Evolutionary conservation across 2,113 vertebrate genomes (phyloP).

Genomic region (Rallus limicola): DNA sequence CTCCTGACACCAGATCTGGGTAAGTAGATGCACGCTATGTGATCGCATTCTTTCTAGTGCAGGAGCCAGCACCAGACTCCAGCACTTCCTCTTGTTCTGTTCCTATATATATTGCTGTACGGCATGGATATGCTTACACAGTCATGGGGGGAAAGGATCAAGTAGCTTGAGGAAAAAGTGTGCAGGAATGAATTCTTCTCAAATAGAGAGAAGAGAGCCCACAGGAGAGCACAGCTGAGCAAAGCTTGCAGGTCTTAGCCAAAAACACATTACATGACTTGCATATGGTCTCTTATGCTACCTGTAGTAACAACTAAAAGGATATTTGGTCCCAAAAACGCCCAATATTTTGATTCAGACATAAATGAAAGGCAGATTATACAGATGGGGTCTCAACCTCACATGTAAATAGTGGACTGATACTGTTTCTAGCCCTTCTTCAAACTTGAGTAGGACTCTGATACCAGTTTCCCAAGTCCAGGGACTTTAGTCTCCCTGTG

Average conservation of each 20-base stretch:
- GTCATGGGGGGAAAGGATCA: neutral
- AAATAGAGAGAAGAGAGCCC: neutral
- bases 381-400: neutral
- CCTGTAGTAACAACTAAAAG: neutral
- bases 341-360: neutral
- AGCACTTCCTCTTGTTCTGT: conserved; percentile 1
- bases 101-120: neutral
- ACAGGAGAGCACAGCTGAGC: neutral
- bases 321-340: neutral
- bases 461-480: neutral
- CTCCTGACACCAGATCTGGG: conserved; percentile 40
- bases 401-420: neutral
- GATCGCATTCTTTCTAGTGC: neutral
- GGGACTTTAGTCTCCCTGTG: accelerated
- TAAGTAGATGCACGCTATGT: neutral
- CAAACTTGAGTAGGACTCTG: neutral
- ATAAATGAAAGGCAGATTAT: neutral
- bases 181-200: conserved; percentile 15
- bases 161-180: neutral
- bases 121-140: neutral
- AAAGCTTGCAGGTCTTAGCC: neutral
- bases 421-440: neutral
- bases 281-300: neutral
- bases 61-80: neutral
- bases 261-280: neutral